phyloP scores from a whole-genome alignment of 1,140 invertebrate species.

The Battus philenor region DNA sequence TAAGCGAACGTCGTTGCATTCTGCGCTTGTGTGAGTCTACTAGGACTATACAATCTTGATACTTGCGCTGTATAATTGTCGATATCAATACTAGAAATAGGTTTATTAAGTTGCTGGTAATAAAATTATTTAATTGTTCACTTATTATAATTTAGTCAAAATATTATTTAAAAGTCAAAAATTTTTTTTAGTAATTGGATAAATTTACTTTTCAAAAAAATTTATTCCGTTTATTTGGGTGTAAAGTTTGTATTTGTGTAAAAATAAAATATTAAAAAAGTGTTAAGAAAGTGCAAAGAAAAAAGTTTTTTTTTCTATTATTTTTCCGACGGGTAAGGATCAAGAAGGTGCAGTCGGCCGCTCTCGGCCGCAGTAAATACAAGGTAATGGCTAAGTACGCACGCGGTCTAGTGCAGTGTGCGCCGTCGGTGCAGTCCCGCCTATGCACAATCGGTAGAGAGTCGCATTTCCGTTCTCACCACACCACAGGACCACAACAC shows the following conservation, averaged over 20 bases:
- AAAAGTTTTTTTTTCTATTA: constrained; percentile 5
- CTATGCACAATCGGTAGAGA: constrained; percentile 69
- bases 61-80: constrained; percentile 5
- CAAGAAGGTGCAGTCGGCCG: constrained; percentile 38
- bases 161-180: too few species aligned
- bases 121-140: too few species aligned
- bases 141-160: too few species aligned
- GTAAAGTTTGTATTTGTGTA: too few species aligned
- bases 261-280: too few species aligned
- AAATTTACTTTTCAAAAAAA: too few species aligned
- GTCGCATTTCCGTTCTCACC: constrained; percentile 65
- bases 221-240: too few species aligned
- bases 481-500: constrained; percentile 54
- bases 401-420: constrained; percentile 66
- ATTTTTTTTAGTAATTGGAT: too few species aligned
- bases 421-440: constrained; percentile 66
- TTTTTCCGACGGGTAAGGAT: constrained; percentile 38
- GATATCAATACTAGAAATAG: too few species aligned
- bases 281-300: too few species aligned
- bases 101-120: too few species aligned
- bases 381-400: constrained; percentile 76
- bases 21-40: constrained; percentile 45
- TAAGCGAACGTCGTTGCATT: constrained; percentile 56
- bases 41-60: constrained; percentile 37
- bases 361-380: constrained; percentile 67